These are phyloP conservation scores for Smittia sp. DNA, from an alignment of 2,888 invertebrate species.

Conservation along the genomic window DNA sequence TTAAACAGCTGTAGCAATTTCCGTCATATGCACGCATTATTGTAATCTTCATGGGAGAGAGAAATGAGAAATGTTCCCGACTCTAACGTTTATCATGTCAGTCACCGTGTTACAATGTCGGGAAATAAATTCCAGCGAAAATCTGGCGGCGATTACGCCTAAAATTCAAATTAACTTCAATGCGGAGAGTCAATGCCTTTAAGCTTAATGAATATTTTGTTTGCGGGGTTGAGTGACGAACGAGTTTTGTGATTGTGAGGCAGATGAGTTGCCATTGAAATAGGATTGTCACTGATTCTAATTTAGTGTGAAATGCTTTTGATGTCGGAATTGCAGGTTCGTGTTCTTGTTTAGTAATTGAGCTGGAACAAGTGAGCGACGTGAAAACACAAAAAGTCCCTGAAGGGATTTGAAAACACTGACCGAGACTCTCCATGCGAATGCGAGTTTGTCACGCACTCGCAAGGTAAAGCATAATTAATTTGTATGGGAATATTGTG, in stretches of 20 bases:
- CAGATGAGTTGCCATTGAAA: too few species aligned
- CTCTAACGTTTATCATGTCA: neutral
- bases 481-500: constrained; percentile 19
- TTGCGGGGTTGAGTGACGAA: neutral
- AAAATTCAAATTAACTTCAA: constrained; percentile 6
- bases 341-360: too few species aligned
- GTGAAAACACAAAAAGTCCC: neutral
- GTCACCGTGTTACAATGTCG: constrained; percentile 5
- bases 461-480: neutral
- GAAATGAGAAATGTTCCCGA: neutral
- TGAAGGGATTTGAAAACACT: neutral
- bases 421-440: neutral
- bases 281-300: too few species aligned
- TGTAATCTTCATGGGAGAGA: neutral
- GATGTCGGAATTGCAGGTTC: too few species aligned
- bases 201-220: neutral
- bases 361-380: neutral
- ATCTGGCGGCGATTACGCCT: neutral
- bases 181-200: neutral
- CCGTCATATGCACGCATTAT: constrained; percentile 23
- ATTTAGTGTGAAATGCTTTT: too few species aligned
- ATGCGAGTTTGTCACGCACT: neutral
- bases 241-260: too few species aligned
- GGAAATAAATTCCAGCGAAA: neutral
- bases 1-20: constrained; percentile 17